phyloP scores from a whole-genome alignment of 2,888 invertebrate species.

The Melieria crassipennis region DNA sequence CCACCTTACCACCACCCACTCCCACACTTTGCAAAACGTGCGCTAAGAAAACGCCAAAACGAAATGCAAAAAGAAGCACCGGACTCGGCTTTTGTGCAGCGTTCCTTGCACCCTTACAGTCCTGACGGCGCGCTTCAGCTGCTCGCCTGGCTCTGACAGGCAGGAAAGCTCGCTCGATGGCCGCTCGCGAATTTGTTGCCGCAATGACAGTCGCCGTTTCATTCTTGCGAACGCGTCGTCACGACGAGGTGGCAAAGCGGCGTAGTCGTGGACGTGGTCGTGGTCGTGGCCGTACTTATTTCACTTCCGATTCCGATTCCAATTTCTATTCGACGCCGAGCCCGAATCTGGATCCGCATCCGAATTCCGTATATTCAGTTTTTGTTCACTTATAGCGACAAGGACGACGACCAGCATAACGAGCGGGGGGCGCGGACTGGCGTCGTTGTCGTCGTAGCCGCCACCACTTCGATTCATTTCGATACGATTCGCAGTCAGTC shows the following conservation, averaged over 20 bases:
- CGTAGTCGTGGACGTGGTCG: no score
- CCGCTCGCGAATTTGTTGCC: neutral
- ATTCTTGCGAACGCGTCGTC: constrained; percentile 23
- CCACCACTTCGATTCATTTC: constrained; percentile 29
- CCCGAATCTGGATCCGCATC: constrained; percentile 1
- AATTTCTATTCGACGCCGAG: constrained; percentile 5
- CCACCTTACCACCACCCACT: no score
- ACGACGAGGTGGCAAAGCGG: neutral
- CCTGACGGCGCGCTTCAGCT: constrained; percentile 14
- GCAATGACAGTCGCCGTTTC: neutral
- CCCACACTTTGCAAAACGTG: no score
- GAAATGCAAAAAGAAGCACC: no score
- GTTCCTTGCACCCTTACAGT: no score
- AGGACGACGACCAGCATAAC: neutral
- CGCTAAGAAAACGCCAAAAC: no score
- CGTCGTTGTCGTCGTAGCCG: neutral
- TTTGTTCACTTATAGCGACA: neutral
- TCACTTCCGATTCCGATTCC: constrained; percentile 31
- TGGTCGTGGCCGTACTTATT: constrained; percentile 16
- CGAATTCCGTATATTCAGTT: neutral
- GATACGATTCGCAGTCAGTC: constrained; percentile 28
- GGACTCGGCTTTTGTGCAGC: no score
- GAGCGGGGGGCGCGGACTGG: neutral
- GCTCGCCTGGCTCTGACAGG: constrained; percentile 4
- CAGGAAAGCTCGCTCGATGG: neutral